Evolutionary conservation across 2,888 invertebrate species (phyloP).

Genomic region (Emmelina monodactyla): DNA sequence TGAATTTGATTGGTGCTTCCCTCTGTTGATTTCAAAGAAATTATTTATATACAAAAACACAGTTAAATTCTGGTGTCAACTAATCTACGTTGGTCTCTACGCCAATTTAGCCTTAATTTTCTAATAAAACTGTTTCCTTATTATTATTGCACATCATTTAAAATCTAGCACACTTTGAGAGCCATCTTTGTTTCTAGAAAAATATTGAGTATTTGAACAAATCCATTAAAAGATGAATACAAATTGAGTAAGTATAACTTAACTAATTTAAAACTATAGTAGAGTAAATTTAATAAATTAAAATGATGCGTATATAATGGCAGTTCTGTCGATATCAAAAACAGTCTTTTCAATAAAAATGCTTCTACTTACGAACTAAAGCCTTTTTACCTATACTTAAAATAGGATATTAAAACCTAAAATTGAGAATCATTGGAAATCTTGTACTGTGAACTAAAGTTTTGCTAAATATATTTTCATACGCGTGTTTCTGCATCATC

Average conservation of each 20-base stretch:
- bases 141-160: too few species aligned
- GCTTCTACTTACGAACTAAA: conserved; percentile 23
- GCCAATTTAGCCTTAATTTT: too few species aligned
- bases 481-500: conserved; percentile 62
- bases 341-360: conserved; percentile 50
- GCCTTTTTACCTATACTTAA: conserved; percentile 21
- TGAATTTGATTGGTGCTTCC: too few species aligned
- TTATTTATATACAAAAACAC: too few species aligned
- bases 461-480: conserved; percentile 24
- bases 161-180: too few species aligned
- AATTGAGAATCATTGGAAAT: conserved; percentile 65
- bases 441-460: conserved; percentile 36
- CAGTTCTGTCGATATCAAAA: conserved; percentile 48
- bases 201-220: too few species aligned
- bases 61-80: too few species aligned
- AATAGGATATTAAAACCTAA: conserved; percentile 35
- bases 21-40: too few species aligned
- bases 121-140: too few species aligned
- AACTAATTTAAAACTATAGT: conserved; percentile 9
- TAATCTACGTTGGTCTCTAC: too few species aligned
- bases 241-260: conserved; percentile 22
- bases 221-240: conserved; percentile 12
- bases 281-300: conserved; percentile 25
- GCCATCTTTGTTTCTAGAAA: too few species aligned
- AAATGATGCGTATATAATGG: conserved; percentile 50